Conservation (phyloP, 2,797 vertebrate genomes). For the Ctenosaura bakeri region DNA sequence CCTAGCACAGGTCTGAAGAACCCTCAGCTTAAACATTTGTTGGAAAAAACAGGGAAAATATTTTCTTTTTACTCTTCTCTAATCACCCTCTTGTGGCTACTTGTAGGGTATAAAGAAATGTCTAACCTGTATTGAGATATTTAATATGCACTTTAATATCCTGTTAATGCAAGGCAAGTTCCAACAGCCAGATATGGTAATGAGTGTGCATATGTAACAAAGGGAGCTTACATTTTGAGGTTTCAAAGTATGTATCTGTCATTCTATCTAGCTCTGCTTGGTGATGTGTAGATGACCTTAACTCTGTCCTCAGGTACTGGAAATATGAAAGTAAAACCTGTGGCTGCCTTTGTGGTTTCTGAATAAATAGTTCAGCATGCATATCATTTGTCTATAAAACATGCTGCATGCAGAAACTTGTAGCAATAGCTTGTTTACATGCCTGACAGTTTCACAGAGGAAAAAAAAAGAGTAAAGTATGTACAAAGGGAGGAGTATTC, state of each 20-base stretch:
- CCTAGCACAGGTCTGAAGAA: not conserved
- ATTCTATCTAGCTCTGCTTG: not conserved
- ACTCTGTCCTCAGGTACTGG: not conserved
- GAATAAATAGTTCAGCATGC: conserved; percentile 4
- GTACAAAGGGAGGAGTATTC: not conserved
- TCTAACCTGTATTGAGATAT: not conserved
- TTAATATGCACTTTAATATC: not conserved
- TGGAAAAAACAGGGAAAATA: not conserved
- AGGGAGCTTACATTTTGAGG: not conserved
- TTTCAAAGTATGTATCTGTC: not conserved
- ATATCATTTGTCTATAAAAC: not conserved
- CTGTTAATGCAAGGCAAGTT: not conserved
- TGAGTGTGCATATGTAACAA: not conserved
- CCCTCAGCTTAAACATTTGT: not conserved
- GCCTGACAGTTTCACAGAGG: not conserved
- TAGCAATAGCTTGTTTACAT: not conserved
- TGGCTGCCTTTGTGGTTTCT: not conserved
- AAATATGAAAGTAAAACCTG: conserved; percentile 7
- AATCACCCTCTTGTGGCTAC: not conserved
- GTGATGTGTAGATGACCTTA: not conserved
- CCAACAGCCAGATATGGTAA: not conserved
- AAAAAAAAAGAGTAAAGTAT: too few species aligned
- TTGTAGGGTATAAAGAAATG: not conserved
- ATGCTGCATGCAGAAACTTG: conserved; percentile 2
- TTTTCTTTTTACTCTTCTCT: not conserved